Conservation (phyloP, 92 coral and sea anemone species). For the Umimayanthus kanabou region DNA sequence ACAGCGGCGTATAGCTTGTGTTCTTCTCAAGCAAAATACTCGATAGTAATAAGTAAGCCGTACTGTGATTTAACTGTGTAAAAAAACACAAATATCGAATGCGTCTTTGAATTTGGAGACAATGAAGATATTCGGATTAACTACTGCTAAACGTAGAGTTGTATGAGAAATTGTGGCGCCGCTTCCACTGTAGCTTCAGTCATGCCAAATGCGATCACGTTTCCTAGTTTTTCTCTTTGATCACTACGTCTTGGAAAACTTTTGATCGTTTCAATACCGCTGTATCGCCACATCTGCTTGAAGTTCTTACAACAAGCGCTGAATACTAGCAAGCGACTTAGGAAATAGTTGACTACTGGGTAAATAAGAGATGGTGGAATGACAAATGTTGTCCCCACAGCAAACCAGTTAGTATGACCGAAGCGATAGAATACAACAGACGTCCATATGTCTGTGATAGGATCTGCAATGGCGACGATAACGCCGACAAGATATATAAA, state of each 20-base stretch:
- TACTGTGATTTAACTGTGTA: too few species aligned
- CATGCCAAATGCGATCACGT: constrained; percentile 20
- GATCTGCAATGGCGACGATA: constrained; percentile 23
- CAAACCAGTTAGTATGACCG: constrained; percentile 20
- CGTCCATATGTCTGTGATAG: constrained; percentile 28
- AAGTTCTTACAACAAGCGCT: constrained; percentile 21
- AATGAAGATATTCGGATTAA: too few species aligned
- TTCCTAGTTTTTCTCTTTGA: constrained; percentile 7
- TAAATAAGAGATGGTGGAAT: background rate
- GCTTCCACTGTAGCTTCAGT: constrained; percentile 49
- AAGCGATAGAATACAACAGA: constrained; percentile 24
- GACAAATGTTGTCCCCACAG: constrained; percentile 10
- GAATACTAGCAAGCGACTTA: constrained; percentile 28
- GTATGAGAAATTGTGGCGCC: constrained; percentile 55
- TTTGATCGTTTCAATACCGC: constrained; percentile 6
- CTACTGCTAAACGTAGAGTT: too few species aligned
- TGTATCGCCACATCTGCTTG: constrained; percentile 26
- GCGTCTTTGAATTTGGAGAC: too few species aligned
- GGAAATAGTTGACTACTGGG: constrained; percentile 18
- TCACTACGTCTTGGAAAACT: constrained; percentile 33
- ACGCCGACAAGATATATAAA: constrained; percentile 7
- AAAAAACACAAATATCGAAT: too few species aligned
- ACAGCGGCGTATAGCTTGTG: background rate
- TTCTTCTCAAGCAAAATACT: background rate
- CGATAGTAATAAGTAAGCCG: background rate